phyloP scores from a whole-genome alignment of 2,113 vertebrate genomes.

The Oncorhynchus clarkii region DNA sequence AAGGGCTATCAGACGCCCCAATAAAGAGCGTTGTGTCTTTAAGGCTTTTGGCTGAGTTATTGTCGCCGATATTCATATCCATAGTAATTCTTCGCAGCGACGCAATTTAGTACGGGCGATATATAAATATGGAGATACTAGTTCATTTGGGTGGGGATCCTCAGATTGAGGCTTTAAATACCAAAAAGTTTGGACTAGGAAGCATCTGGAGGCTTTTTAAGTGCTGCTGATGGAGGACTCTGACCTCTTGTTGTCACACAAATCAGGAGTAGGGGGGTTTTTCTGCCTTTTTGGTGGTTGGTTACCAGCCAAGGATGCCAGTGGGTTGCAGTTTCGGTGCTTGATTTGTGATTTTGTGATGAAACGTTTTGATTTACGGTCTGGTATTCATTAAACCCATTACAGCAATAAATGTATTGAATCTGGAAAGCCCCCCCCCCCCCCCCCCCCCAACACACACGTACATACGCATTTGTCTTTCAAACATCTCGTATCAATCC shows the following conservation, averaged over 20 bases:
- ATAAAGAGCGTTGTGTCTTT: constrained; percentile 72
- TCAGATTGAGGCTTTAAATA: constrained; percentile 65
- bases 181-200: constrained; percentile 42
- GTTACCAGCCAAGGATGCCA: constrained; percentile 36
- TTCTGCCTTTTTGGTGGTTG: constrained; percentile 36
- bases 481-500: not conserved
- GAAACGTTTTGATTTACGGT: constrained; percentile 52
- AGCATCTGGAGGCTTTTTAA: constrained; percentile 65
- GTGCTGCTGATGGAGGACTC: constrained; percentile 42
- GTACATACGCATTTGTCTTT: constrained; percentile 10
- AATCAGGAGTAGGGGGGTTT: constrained; percentile 46
- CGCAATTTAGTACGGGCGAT: constrained; percentile 73
- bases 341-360: constrained; percentile 47
- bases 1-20: constrained; percentile 71
- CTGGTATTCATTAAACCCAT: constrained; percentile 39
- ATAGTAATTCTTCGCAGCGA: constrained; percentile 73
- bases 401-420: constrained; percentile 47
- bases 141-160: constrained; percentile 65
- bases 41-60: constrained; percentile 67
- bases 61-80: constrained; percentile 72
- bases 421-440: constrained; percentile 34
- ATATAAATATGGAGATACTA: constrained; percentile 75
- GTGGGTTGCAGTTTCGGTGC: constrained; percentile 35
- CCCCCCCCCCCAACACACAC: constrained; percentile 6
- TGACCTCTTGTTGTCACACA: constrained; percentile 50